Base-by-base conservation (phyloP, 2,113 vertebrate species). In the Oxyura jamaicensis region DNA sequence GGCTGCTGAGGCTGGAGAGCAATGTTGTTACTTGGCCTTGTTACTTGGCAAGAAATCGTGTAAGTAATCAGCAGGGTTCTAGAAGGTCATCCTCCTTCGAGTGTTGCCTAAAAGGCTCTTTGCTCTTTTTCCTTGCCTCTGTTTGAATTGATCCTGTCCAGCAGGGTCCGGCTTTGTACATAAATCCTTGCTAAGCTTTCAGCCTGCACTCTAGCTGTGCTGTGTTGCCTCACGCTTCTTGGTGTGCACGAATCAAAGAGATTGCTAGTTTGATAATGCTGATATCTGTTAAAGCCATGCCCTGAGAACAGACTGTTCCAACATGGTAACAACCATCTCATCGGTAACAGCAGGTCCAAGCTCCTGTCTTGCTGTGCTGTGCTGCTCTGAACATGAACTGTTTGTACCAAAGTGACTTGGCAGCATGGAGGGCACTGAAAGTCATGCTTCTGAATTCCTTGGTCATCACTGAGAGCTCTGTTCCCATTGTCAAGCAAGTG, bases 41-140 rank as follows among this genome's bases (percentile, higher is more conserved):
- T 95, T 95, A 94, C 84, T 93, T 90, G 85, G 91, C 76, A 95
- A 94, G 91, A 86, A 95, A 96, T 91, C 89, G 91, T 90, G 89
- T 93, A 93, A 93, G 92, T 92, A 95, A 91, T 95, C 84, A 82
- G 86, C 55, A 89, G 53, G 95, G 89, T 96, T 83, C 60, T 91
- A 88, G 76, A 96, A 95, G 95, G 91, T 96, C 88, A 91, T 83
- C 63, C 39, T 94, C 75, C 75, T 96, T 86, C 74, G 77, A 89
- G 85, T 79, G 83, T 76, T 91, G 58, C 91, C 87, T 96, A 81
- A 95, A 96, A 95, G 87, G 76, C 62, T 88, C 96, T 82, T 84
- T 91, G 76, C 52, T 91, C 60, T 83, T 94, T 94, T 93, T 94
- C 67, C 41, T 83, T 88, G 91, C 48, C 63, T 75, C 78, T 66